Conservation (phyloP, 2,888 invertebrate species). For the Drosophila demipolita region DNA sequence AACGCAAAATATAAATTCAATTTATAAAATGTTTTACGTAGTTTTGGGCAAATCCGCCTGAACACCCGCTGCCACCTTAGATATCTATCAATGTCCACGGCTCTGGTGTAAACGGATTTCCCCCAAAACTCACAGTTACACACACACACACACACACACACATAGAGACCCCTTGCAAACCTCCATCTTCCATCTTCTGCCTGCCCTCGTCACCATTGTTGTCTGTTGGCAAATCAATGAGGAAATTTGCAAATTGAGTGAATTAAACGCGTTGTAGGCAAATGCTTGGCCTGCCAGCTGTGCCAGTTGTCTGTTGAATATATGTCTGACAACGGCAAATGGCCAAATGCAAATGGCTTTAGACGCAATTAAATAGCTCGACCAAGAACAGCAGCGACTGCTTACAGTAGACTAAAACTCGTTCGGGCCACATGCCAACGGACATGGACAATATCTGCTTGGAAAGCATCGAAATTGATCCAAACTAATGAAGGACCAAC, state of each 20-base stretch:
- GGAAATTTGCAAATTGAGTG: constrained; percentile 74
- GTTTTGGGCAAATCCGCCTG: constrained; percentile 46
- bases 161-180: not conserved
- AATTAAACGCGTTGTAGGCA: constrained; percentile 61
- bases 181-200: constrained; percentile 7
- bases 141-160: not conserved
- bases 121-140: not conserved
- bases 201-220: constrained; percentile 33
- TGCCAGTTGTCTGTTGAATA: constrained; percentile 24
- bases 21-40: constrained; percentile 79
- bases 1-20: constrained; percentile 67
- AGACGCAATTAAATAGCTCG: constrained; percentile 56
- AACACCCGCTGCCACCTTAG: constrained; percentile 4
- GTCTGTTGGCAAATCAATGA: constrained; percentile 74
- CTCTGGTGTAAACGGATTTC: constrained; percentile 10
- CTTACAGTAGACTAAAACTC: constrained; percentile 1
- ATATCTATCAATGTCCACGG: constrained; percentile 43
- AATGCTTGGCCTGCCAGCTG: constrained; percentile 36
- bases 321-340: constrained; percentile 39
- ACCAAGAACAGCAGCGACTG: constrained; percentile 16
- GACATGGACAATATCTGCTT: constrained; percentile 30
- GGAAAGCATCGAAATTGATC: constrained; percentile 15
- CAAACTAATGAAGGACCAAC: constrained; percentile 20
- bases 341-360: constrained; percentile 54
- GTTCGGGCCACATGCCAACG: constrained; percentile 31